Evolutionary conservation across 2,113 vertebrate species (phyloP), one percentile per base, ranked within the genome.

Genomic region (Ictidomys tridecemlineatus): DNA sequence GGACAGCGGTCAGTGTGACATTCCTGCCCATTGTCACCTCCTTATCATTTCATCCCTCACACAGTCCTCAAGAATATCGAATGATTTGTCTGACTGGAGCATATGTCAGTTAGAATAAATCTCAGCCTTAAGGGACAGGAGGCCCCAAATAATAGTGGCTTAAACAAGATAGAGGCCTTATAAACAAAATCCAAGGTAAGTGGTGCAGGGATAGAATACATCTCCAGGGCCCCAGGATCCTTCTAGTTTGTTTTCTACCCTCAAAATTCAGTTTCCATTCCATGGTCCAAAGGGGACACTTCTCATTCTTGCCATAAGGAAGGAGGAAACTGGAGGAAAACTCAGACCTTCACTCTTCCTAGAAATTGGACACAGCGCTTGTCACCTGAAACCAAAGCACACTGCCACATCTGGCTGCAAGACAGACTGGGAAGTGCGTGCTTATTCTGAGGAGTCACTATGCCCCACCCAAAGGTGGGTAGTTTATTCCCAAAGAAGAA

Each of bases 191-290:
- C 74, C 0, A 8, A 48, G n/a, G 10, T 82, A 48, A 56, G n/a
- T 8, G 26, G 34, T 76, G 42, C 17, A n/a, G n/a, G 16, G 2
- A 28, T 80, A 39, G 2, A 18, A 1, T 34, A 42, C 73, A 1
- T 73, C 18, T 73, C 18, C n/a, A 39, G 24, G 5, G 24, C 8
- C 5, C 5, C 58, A 3, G 4, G 30, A 32, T 69, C 20, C 26
- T 79, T 84, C 42, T 28, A 45, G 11, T 34, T 79, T 73, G n/a
- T 39, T 85, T 88, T 14, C 24, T 4, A 45, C 26, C 4, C 39
- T 73, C 79, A 67, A 89, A 92, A 77, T 17, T 78, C 37, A 37
- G 48, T 83, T 90, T 96, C 86, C 28, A 82, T 18, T 85, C 80
- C 83, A 42, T 6, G 42, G 58, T 42, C 17, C 37, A 51, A 51